Percentiles rank a stretch among this genome's conserved stretches.
Evolutionary conservation across 1,140 invertebrate species (phyloP).

Genomic region (Cherax quadricarinatus): DNA sequence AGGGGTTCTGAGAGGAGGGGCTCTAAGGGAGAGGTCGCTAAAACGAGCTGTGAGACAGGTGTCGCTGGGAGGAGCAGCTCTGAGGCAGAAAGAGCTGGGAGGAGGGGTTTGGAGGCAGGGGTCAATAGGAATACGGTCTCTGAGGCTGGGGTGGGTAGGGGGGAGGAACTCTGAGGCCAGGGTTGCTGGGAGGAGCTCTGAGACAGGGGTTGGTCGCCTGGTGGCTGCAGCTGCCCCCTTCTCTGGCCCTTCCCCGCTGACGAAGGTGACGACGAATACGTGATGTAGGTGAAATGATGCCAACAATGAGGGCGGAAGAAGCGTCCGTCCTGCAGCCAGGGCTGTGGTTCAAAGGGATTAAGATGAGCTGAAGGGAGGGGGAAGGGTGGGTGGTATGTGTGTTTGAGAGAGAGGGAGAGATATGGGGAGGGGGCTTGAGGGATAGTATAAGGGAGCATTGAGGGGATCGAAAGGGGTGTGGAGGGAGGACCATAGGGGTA

Average conservation of each 20-base stretch:
- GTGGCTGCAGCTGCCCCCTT: background rate
- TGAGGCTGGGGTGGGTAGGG: too few species aligned
- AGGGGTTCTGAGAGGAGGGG: too few species aligned
- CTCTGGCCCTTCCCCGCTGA: background rate
- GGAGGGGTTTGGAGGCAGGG: too few species aligned
- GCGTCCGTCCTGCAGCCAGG: conserved; percentile 2
- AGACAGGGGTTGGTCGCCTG: background rate
- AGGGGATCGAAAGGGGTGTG: background rate
- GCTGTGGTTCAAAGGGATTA: conserved; percentile 9
- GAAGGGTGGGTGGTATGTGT: background rate
- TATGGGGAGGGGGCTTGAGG: background rate
- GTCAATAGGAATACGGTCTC: too few species aligned
- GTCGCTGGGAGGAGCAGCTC: too few species aligned
- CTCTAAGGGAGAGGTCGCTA: too few species aligned
- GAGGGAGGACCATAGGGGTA: background rate
- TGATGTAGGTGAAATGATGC: conserved; percentile 44
- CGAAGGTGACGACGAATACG: conserved; percentile 39
- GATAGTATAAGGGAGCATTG: background rate
- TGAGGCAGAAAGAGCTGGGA: too few species aligned
- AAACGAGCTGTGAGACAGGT: too few species aligned
- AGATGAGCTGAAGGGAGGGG: background rate
- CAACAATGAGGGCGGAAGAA: conserved; percentile 15
- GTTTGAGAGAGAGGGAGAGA: background rate
- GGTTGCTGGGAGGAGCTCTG: background rate
- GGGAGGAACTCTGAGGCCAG: too few species aligned